Evolutionary conservation across 1,140 invertebrate species (phyloP).

Genomic region (Gonatopus flavifemur): DNA sequence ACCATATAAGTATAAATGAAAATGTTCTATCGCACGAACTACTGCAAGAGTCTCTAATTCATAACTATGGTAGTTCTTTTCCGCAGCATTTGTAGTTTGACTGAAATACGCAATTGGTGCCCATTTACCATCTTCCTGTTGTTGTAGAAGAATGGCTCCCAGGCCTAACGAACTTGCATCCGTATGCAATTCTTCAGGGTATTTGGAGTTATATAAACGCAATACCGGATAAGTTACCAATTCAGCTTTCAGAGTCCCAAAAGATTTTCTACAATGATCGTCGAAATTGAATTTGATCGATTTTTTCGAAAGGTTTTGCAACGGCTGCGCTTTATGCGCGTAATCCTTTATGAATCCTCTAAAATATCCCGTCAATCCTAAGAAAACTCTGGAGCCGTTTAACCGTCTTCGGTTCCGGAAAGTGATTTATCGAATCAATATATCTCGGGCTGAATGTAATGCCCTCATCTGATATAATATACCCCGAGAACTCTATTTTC

Average conservation of each 20-base stretch:
- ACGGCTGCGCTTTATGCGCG: background rate
- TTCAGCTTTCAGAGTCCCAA: background rate
- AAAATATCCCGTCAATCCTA: background rate
- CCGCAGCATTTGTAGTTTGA: no score
- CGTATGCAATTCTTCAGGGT: background rate
- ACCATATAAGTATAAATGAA: constrained; percentile 39
- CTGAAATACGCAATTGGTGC: background rate
- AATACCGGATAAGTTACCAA: background rate
- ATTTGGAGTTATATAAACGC: background rate
- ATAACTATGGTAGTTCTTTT: no score
- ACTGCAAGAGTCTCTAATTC: no score
- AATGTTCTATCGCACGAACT: constrained; percentile 14
- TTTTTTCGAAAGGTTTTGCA: background rate
- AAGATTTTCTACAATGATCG: background rate
- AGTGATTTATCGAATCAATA: background rate
- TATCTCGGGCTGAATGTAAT: background rate
- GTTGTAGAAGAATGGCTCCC: background rate
- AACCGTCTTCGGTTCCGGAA: background rate
- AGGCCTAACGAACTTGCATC: background rate
- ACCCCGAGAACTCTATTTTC: background rate
- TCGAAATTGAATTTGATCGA: background rate
- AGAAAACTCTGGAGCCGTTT: background rate
- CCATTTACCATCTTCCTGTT: background rate
- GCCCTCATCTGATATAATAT: background rate
- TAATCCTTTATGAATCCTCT: background rate